Percentiles rank a stretch among this genome's conserved stretches.
Conservation (phyloP, 2,797 vertebrate genomes). For the Anguilla marmorata region DNA sequence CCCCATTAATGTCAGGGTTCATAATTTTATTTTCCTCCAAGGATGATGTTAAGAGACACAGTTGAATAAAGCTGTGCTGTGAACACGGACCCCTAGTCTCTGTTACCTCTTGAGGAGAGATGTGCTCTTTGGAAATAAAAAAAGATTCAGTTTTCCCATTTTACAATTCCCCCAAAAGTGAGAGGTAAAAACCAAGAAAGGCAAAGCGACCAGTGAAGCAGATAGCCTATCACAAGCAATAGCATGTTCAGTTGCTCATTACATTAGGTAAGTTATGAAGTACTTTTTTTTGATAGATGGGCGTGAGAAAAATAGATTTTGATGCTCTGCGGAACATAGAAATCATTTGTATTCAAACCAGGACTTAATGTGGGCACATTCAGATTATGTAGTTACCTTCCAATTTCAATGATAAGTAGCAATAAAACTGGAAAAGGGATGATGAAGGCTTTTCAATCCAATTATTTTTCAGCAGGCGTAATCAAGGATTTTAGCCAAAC, state of each 20-base stretch:
- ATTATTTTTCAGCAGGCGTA: neutral
- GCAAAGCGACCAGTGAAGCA: neutral
- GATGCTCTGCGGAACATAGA: neutral
- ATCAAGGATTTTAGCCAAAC: neutral
- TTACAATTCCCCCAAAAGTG: neutral
- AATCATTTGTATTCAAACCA: conserved; percentile 6
- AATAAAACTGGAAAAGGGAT: neutral
- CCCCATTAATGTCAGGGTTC: neutral
- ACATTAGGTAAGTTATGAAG: conserved; percentile 15
- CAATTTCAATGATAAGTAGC: neutral
- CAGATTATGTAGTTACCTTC: neutral
- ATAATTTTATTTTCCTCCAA: neutral
- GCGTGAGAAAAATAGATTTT: neutral
- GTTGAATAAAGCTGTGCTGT: neutral
- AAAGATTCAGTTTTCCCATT: neutral
- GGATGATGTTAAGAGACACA: neutral
- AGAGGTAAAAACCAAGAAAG: neutral
- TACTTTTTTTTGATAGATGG: neutral
- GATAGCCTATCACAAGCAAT: neutral
- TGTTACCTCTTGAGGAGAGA: neutral
- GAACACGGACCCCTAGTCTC: neutral
- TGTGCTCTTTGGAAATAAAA: neutral
- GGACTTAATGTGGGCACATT: neutral
- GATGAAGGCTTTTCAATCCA: neutral
- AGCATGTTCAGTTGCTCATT: conserved; percentile 14